Conservation (phyloP, 2,113 vertebrate genomes). For the Rhipidura dahli region DNA sequence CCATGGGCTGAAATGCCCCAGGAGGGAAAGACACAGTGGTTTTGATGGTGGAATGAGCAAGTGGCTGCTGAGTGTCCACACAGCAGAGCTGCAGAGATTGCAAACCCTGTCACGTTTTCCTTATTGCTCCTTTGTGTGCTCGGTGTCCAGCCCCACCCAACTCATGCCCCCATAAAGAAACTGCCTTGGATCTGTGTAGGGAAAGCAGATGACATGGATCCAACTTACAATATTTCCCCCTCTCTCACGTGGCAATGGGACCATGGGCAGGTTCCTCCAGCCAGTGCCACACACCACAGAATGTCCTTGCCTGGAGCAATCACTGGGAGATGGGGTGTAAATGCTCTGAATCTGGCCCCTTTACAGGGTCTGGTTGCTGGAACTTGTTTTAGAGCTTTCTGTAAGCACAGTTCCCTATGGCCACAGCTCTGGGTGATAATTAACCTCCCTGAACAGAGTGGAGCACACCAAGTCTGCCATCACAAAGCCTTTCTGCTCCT, state of each 20-base stretch:
- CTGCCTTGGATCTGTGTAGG: not conserved
- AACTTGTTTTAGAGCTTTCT: not conserved
- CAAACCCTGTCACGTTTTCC: not conserved
- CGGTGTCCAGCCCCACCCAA: not conserved
- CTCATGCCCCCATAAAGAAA: not conserved
- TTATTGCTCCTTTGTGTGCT: not conserved
- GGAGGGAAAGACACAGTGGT: not conserved
- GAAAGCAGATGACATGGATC: not conserved
- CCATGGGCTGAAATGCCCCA: not conserved
- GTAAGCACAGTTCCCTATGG: not conserved
- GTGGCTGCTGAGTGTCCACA: not conserved
- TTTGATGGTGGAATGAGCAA: not conserved
- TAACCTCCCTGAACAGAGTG: not conserved
- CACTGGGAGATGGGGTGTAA: not conserved
- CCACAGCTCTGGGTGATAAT: not conserved
- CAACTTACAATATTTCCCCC: not conserved
- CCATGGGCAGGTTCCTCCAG: not conserved
- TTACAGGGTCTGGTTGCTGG: not conserved
- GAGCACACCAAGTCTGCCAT: not conserved
- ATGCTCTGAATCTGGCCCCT: not conserved
- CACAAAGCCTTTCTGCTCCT: not conserved
- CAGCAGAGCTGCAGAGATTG: not conserved
- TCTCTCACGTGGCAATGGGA: not conserved
- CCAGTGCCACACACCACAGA: not conserved
- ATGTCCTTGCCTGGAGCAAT: not conserved